Base-by-base conservation (phyloP, 2,113 vertebrate species). In the Trematomus loennbergii region DNA sequence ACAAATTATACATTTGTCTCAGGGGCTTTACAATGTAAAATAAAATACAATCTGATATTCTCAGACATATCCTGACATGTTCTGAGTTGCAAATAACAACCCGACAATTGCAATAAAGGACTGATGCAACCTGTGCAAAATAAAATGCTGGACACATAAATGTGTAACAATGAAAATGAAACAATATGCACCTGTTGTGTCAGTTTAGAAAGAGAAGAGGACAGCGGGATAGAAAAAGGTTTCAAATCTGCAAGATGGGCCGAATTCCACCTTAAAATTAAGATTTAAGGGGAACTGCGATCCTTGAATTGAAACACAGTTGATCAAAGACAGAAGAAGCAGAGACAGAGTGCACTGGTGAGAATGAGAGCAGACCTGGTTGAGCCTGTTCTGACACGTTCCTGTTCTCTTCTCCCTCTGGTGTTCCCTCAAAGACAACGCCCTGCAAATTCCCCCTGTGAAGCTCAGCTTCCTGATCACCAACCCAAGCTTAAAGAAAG, bases 381-480 rank as follows among this genome's bases (percentile, higher is more conserved):
- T 43, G 29, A 85, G 89, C 92, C 82, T 89, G 94, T 90, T 85
- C 52, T 12, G 78, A 91, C 94, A 91, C 29, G 92, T 84, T 88
- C 57, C 61, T 33, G 52, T 81, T 82, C 68, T 84, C 59, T 59
- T 61, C 64, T 82, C 72, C 81, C 68, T 13, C 36, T 65, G 82
- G 86, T 80, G 60, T 75, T 92, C 66, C 78, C 75, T 82, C 40
- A 16, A 22, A 86, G 87, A 83, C 88, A 92, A 93, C 91, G 83
- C 90, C 93, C 91, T 79, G 25, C 70, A 85, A 72, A 91, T 91
- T 91, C 82, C 83, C 86, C 15, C 59, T 1, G 15, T 69, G 72
- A 49, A 78, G 62, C 72, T 74, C 20, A 2, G n/a, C 29, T 73
- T 74, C 59, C 60, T 36, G 71, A 63, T 55, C 46, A 18, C 36